Percentiles rank a stretch among this genome's conserved stretches.
Conservation (phyloP, 30 jellyfish, hydroid and myxozoan species). For the Phacellophora camtschatica region DNA sequence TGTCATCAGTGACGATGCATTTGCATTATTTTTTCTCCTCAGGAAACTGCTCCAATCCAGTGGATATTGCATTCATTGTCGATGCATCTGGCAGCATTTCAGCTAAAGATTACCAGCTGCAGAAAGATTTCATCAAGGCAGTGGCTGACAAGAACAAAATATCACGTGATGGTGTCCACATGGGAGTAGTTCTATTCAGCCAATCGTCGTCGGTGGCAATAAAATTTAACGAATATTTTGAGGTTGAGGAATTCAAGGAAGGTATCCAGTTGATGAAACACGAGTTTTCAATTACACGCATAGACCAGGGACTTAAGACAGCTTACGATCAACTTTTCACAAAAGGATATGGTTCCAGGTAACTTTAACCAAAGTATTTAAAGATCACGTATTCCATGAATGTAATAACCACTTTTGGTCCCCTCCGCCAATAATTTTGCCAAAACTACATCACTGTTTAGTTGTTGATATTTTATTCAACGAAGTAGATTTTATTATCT, state of each 20-base stretch:
- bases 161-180: conserved; percentile 36
- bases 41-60: conserved; percentile 29
- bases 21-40: neutral
- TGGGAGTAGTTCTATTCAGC: conserved; percentile 57
- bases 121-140: conserved; percentile 44
- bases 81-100: conserved; percentile 65
- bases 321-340: conserved; percentile 62
- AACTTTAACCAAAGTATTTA: no score
- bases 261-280: conserved; percentile 47
- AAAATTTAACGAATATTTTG: conserved; percentile 42
- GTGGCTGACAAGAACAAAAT: conserved; percentile 18
- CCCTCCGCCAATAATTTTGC: no score
- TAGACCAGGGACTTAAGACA: conserved; percentile 49
- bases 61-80: conserved; percentile 62
- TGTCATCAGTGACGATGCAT: neutral
- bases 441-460: no score
- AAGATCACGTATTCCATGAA: no score
- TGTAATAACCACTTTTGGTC: no score
- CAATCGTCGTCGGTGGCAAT: conserved; percentile 48
- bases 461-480: no score
- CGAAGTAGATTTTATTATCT: no score
- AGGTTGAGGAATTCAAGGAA: conserved; percentile 35
- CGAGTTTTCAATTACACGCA: conserved; percentile 52
- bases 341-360: conserved; percentile 58
- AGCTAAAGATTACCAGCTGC: conserved; percentile 46